A percentile compares a stretch with the other conserved stretches of the same genome.
Conservation (phyloP, 2,888 invertebrate genomes). For the Caenorhabditis plicata region DNA sequence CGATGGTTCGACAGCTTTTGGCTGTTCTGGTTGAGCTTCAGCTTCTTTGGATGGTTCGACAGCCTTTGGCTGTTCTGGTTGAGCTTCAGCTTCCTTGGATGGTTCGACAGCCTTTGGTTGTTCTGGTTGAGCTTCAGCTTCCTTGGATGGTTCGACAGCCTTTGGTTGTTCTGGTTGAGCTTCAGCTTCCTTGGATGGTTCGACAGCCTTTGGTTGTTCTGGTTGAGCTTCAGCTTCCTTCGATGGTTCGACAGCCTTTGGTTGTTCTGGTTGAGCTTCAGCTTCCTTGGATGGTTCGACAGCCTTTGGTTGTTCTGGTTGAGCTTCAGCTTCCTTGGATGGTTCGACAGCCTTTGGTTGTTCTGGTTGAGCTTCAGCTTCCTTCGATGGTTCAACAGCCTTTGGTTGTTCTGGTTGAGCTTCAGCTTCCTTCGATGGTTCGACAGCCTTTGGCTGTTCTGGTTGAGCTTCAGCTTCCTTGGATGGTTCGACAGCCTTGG, state of each 20-base stretch:
- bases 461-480: conserved; percentile 16
- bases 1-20: not conserved
- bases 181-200: conserved; percentile 4
- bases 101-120: not conserved
- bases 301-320: conserved; percentile 3
- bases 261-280: not conserved
- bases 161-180: conserved; percentile 9
- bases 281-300: not conserved
- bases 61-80: not conserved
- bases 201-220: not conserved
- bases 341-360: not conserved
- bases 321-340: conserved; percentile 9
- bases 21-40: conserved; percentile 16
- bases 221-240: not conserved
- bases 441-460: not conserved
- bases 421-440: not conserved
- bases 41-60: not conserved
- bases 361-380: not conserved
- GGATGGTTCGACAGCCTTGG: not conserved
- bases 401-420: not conserved
- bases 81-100: not conserved
- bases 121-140: not conserved
- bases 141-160: not conserved
- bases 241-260: not conserved
- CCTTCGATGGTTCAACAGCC: not conserved